Evolutionary conservation across 2,797 vertebrate genomes (phyloP).

Genomic region (Taenioides sp.): DNA sequence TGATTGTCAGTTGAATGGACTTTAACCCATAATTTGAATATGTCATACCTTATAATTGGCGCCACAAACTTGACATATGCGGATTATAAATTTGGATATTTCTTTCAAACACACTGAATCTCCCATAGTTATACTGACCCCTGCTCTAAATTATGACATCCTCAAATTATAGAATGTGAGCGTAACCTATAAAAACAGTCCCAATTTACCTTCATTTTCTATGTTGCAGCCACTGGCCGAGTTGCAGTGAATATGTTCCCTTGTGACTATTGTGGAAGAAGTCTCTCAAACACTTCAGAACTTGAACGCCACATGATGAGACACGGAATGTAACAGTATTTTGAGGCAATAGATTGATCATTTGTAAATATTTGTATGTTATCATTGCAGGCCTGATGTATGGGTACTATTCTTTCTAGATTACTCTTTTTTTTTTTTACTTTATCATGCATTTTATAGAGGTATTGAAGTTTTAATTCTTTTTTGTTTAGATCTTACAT

Average conservation of each 20-base stretch:
- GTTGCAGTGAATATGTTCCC: constrained; percentile 21
- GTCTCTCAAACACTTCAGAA: constrained; percentile 40
- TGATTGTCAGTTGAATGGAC: too few species aligned
- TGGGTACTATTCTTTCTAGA: not conserved
- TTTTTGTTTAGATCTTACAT: constrained; percentile 19
- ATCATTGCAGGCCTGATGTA: not conserved
- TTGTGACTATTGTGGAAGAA: constrained; percentile 67
- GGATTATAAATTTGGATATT: too few species aligned
- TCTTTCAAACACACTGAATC: too few species aligned
- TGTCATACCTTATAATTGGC: too few species aligned
- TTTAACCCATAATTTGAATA: too few species aligned
- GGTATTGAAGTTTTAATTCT: not conserved
- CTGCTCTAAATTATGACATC: too few species aligned
- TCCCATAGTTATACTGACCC: too few species aligned
- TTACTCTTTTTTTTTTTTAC: not conserved
- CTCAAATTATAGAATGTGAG: too few species aligned
- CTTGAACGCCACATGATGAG: constrained; percentile 58
- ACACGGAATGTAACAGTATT: constrained; percentile 53
- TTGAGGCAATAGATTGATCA: not conserved
- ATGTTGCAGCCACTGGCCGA: not conserved
- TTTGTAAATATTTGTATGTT: not conserved
- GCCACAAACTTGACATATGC: too few species aligned
- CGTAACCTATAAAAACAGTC: not conserved
- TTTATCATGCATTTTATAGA: constrained; percentile 6
- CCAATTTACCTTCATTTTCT: constrained; percentile 17